Evolutionary conservation across 1,140 invertebrate species (phyloP).

Genomic region (Ylistrum balloti): DNA sequence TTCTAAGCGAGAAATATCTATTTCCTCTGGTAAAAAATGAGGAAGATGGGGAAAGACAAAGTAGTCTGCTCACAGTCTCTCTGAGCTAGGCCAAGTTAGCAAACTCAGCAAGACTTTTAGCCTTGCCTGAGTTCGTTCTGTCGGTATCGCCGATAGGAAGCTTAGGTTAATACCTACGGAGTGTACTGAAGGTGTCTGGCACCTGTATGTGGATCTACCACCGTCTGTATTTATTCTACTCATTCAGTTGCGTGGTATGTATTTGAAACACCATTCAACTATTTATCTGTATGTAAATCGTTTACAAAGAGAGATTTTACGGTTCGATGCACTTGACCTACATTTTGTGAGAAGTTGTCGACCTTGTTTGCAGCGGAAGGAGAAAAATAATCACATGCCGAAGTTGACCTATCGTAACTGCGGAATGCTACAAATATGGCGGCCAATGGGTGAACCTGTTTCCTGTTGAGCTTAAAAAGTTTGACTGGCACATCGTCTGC

Average conservation of each 20-base stretch:
- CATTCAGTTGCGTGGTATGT: neutral
- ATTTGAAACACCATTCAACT: neutral
- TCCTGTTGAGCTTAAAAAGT: constrained; percentile 56
- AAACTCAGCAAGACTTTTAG: no score
- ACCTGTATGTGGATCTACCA: neutral
- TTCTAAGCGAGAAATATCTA: no score
- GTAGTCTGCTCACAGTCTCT: no score
- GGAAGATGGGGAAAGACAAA: no score
- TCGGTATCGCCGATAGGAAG: no score
- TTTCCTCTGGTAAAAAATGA: no score
- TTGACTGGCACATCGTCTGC: constrained; percentile 42
- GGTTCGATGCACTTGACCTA: constrained; percentile 32
- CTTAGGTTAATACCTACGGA: no score
- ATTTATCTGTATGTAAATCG: neutral
- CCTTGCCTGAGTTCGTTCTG: no score
- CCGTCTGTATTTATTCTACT: neutral
- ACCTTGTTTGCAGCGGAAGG: constrained; percentile 37
- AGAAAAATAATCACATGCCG: constrained; percentile 38
- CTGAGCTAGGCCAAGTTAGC: no score
- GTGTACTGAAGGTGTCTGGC: neutral
- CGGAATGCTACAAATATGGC: constrained; percentile 58
- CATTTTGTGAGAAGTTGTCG: constrained; percentile 32
- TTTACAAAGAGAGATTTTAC: constrained; percentile 1
- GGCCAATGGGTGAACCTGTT: constrained; percentile 61
- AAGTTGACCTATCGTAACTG: constrained; percentile 20